Conservation (phyloP, 2,888 invertebrate genomes). For the Flabesymbios commensalis region DNA sequence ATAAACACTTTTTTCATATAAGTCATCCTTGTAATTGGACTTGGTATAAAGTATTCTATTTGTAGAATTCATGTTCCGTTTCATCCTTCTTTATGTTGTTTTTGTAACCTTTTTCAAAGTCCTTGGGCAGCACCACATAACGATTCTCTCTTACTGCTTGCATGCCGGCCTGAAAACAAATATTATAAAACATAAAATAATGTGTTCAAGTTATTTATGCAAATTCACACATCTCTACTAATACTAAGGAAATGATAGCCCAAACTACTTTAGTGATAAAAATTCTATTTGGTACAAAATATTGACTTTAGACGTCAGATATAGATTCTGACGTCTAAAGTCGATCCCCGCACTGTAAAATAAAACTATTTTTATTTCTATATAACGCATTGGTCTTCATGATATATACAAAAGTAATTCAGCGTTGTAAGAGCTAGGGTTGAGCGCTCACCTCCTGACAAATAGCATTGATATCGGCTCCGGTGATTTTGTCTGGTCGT, state of each 20-base stretch:
- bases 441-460: slow-evolving; percentile 79
- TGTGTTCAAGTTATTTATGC: not conserved
- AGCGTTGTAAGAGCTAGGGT: not conserved
- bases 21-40: too few relatives aligned
- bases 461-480: slow-evolving; percentile 99
- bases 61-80: slow-evolving; percentile 99
- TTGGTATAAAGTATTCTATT: too few relatives aligned
- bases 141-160: slow-evolving; percentile 99
- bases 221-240: not conserved
- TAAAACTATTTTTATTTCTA: too few relatives aligned
- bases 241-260: too few relatives aligned
- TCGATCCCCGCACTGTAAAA: too few relatives aligned
- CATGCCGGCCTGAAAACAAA: slow-evolving; percentile 83
- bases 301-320: too few relatives aligned
- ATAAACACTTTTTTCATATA: too few relatives aligned
- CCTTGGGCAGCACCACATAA: slow-evolving; percentile 97
- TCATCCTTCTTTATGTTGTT: slow-evolving; percentile 99
- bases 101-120: slow-evolving; percentile 99
- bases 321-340: too few relatives aligned
- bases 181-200: not conserved
- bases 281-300: too few relatives aligned
- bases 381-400: too few relatives aligned
- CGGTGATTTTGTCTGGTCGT: slow-evolving; percentile 96
- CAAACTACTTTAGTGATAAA: too few relatives aligned
- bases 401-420: not conserved